Percentiles rank a stretch among this genome's conserved stretches.
These are phyloP conservation scores for Melanerpes formicivorus DNA, from an alignment of 2,113 vertebrate genomes.

Conservation along the genomic window DNA sequence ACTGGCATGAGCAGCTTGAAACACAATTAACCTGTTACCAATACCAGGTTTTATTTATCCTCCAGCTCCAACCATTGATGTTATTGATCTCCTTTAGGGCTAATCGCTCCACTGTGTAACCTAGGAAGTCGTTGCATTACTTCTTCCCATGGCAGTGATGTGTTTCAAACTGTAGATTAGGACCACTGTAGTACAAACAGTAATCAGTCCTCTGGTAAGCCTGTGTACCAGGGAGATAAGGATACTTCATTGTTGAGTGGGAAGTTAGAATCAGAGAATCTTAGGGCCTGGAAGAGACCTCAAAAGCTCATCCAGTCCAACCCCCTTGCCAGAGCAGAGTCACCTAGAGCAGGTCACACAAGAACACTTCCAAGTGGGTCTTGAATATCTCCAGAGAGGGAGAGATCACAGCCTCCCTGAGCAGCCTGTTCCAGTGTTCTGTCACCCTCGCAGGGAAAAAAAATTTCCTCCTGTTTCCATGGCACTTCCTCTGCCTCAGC, in stretches of 20 bases:
- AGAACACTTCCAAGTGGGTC: no score
- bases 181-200: neutral
- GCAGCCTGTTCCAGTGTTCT: no score
- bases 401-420: no score
- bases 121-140: neutral
- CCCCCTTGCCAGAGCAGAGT: no score
- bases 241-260: neutral
- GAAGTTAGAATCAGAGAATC: neutral
- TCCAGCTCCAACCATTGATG: neutral
- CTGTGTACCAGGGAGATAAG: neutral
- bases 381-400: no score
- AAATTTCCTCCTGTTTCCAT: no score
- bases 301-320: no score
- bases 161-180: neutral
- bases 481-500: no score
- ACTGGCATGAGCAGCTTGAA: neutral
- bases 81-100: constrained; percentile 33
- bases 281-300: no score
- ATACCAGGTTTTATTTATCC: constrained; percentile 25
- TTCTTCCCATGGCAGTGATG: neutral
- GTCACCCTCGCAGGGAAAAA: no score
- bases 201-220: neutral
- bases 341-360: no score
- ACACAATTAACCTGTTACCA: neutral
- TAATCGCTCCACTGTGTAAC: neutral